Evolutionary conservation across 2,113 vertebrate species (phyloP).

Genomic region (Podilymbus podiceps): DNA sequence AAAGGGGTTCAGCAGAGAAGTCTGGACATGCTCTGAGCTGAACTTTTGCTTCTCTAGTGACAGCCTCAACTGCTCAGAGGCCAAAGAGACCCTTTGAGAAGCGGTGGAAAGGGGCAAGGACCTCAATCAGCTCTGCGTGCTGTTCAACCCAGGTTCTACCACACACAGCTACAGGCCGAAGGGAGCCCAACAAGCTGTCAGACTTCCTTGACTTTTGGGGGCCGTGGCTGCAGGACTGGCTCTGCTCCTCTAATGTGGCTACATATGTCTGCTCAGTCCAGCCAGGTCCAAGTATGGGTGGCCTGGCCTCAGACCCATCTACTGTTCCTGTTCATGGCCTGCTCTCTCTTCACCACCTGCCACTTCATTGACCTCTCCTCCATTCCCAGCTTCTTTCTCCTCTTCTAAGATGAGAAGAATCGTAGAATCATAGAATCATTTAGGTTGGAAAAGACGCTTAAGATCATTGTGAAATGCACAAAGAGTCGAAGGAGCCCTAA

Average conservation of each 20-base stretch:
- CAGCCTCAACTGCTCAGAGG: not conserved
- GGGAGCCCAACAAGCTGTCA: not conserved
- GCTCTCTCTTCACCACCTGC: not conserved
- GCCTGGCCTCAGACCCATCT: not conserved
- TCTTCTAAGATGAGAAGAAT: not conserved
- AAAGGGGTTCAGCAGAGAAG: not conserved
- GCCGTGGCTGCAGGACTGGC: not conserved
- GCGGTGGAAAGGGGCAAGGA: not conserved
- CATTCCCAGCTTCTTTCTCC: not conserved
- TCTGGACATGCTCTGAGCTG: not conserved
- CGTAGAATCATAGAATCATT: not conserved
- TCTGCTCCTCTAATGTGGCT: not conserved
- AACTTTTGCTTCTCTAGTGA: not conserved
- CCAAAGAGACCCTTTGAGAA: not conserved
- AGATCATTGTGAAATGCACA: not conserved
- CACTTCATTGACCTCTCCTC: not conserved
- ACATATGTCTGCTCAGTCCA: not conserved
- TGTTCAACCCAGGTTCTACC: not conserved
- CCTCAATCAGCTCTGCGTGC: not conserved
- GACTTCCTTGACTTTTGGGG: not conserved
- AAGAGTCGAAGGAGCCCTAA: not conserved
- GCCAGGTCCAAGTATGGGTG: not conserved
- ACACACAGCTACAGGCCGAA: accelerated
- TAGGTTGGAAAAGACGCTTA: not conserved
- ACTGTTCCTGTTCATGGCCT: not conserved